Evolutionary conservation across 2,888 invertebrate genomes (phyloP), one percentile per base, ranked within the genome.

Genomic region (Conus canariensis): DNA sequence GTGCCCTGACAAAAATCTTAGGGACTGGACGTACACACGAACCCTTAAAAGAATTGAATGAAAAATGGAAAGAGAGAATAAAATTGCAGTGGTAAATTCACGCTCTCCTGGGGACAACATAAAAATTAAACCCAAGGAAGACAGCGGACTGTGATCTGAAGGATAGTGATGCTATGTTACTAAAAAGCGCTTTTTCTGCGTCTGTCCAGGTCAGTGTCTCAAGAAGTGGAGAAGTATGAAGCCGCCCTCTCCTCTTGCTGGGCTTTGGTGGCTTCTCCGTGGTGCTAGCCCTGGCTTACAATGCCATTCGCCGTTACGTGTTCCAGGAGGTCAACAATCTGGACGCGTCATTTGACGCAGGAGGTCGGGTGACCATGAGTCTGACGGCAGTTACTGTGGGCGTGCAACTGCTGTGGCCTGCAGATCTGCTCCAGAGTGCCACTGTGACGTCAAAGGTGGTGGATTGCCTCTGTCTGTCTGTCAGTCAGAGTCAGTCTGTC

Each of bases 331-430:
- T 91, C 88, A 91, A 94, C 90, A 94, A 92, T 87, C 93, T 95
- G 12, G 95, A 95, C 92, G 92, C 93, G 60, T 93, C 94, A 22
- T 95, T 95, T 80, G 95, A 95, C 88, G 94, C 94, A 16, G 94
- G 94, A 14, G 94, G 94, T 14, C 91, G 92, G 12, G 94, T 94
- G 56, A 93, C 93, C 88, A 93, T 93, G 25, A 94, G 94, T 87
- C 87, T 94, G 88, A 94, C 94, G 8, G 94, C 94, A 0, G 94
- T 94, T 1, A 94, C 94, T 0, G 94, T 94, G 74, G 94, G 94
- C 5, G 93, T 94, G 12, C 94, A 94, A 88, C 92, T 94, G 56
- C 91, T 94, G 60, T 94, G 94, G 94, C 94, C 94, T 1, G 94
- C 93, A 2, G 94, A 94, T 90, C 88, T 94, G 30, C 90, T 94